Percentiles rank a stretch among this genome's conserved stretches.
Evolutionary conservation across 2,888 invertebrate species (phyloP).

Genomic region (Philereme vetulata): DNA sequence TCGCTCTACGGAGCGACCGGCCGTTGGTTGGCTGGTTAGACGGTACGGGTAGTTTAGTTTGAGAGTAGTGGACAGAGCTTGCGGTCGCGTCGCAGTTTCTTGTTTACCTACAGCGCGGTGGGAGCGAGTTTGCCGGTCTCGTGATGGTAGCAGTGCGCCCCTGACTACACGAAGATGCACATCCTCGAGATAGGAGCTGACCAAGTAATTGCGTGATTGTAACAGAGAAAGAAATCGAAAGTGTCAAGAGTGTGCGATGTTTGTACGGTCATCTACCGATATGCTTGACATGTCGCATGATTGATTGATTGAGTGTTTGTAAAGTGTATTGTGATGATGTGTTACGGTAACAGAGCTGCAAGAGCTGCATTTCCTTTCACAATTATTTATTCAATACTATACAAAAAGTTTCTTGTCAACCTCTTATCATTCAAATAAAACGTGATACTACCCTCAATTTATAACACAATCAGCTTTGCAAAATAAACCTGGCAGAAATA

Average conservation of each 20-base stretch:
- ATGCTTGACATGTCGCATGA: slow-evolving; percentile 17
- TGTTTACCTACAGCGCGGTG: slow-evolving; percentile 40
- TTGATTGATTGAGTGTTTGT: slow-evolving; percentile 9
- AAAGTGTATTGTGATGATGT: no score
- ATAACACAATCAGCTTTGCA: no score
- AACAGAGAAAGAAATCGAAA: slow-evolving; percentile 51
- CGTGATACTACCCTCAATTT: no score
- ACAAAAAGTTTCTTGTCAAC: no score
- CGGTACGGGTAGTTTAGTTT: slow-evolving; percentile 54
- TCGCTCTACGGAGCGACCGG: slow-evolving; percentile 52
- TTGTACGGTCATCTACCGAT: slow-evolving; percentile 24
- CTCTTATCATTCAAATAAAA: no score
- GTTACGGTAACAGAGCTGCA: no score
- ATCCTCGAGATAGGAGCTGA: slow-evolving; percentile 80
- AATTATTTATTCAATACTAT: no score
- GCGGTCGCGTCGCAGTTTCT: slow-evolving; percentile 56
- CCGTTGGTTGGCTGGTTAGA: slow-evolving; percentile 39
- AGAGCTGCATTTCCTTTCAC: no score
- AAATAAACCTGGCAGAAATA: no score
- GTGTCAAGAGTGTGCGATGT: slow-evolving; percentile 40
- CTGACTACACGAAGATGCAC: slow-evolving; percentile 69
- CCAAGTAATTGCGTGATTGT: slow-evolving; percentile 64
- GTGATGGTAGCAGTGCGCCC: slow-evolving; percentile 59
- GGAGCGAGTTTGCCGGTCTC: slow-evolving; percentile 41
- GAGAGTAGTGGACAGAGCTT: slow-evolving; percentile 61